Percentiles rank a stretch among this genome's conserved stretches.
Conservation (phyloP, 2,797 vertebrate species). For the Dendrocincla tyrannina region DNA sequence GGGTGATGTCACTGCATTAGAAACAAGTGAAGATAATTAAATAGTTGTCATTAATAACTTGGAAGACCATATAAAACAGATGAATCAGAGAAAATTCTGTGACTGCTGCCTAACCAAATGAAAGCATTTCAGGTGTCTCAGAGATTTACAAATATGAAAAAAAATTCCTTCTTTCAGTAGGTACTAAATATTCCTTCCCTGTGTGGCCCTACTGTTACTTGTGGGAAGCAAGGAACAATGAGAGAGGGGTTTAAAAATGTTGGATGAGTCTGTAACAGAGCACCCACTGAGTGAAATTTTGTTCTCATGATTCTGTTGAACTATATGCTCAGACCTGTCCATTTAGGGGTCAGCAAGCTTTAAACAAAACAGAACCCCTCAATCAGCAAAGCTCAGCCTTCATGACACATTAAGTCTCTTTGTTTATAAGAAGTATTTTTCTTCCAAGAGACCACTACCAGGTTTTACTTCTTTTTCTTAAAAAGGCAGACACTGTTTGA, state of each 20-base stretch:
- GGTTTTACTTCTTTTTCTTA: neutral
- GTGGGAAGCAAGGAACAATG: neutral
- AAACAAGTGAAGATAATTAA: neutral
- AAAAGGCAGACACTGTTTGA: neutral
- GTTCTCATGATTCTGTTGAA: neutral
- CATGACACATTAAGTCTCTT: neutral
- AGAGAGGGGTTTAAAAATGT: neutral
- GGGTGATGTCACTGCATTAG: neutral
- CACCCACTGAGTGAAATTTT: neutral
- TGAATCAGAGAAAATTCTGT: neutral
- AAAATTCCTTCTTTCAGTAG: neutral
- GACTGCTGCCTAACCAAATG: neutral
- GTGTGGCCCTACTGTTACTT: neutral
- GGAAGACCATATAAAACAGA: neutral
- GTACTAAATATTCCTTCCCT: neutral
- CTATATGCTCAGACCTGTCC: neutral
- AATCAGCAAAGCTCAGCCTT: neutral
- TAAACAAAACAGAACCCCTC: neutral
- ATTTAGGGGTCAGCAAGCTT: neutral
- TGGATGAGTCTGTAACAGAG: neutral
- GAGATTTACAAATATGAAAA: neutral
- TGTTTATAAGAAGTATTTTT: neutral
- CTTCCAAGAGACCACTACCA: fast-evolving
- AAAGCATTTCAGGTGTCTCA: neutral
- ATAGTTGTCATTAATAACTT: neutral